Conservation (phyloP, 2,113 vertebrate species). For the Litocranius walleri region DNA sequence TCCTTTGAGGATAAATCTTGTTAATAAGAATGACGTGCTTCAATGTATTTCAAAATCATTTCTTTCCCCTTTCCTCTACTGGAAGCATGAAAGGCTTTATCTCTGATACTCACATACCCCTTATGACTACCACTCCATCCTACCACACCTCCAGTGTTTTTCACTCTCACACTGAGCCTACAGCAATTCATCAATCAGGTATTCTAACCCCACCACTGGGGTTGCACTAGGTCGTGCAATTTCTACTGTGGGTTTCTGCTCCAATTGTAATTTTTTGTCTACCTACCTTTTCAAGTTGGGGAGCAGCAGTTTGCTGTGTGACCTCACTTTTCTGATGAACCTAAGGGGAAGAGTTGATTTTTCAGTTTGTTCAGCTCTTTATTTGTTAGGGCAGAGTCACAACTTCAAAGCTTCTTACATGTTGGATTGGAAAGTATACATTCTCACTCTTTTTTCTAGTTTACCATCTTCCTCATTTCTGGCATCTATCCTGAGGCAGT, state of each 20-base stretch:
- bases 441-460: background rate
- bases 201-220: background rate
- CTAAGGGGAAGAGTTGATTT: background rate
- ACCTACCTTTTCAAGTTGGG: background rate
- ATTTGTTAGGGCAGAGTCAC: background rate
- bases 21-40: background rate
- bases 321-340: background rate
- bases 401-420: background rate
- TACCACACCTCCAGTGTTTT: background rate
- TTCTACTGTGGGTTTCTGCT: background rate
- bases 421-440: background rate
- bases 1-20: background rate
- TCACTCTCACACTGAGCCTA: background rate
- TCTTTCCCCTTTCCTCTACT: background rate
- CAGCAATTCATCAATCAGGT: background rate
- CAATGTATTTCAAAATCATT: background rate
- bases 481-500: background rate
- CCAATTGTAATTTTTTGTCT: background rate
- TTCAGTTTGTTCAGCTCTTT: background rate
- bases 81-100: background rate
- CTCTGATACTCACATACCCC: background rate
- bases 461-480: background rate
- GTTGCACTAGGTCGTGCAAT: background rate
- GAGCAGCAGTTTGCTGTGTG: background rate
- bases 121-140: background rate